These are phyloP conservation scores for Steinernema scapterisci DNA, from an alignment of 2,888 invertebrate genomes.

Conservation along the genomic window DNA sequence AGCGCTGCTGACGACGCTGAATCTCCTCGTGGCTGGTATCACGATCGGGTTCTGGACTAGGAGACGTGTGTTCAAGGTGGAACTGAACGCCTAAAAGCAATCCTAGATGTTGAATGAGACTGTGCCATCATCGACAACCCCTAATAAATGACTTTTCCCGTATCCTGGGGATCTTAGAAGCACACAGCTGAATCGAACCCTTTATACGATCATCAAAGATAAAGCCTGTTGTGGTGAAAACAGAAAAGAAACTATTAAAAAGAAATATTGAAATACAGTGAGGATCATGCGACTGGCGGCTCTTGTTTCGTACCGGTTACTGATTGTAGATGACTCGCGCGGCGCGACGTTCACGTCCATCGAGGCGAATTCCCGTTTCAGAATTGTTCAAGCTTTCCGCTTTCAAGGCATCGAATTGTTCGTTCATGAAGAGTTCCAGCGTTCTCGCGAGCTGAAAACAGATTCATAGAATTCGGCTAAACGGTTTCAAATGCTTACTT, in stretches of 20 bases:
- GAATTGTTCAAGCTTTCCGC: background rate
- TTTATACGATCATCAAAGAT: too few relatives aligned
- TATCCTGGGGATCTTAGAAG: too few relatives aligned
- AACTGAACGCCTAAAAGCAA: background rate
- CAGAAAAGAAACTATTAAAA: too few relatives aligned
- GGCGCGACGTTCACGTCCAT: background rate
- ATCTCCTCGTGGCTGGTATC: conserved; percentile 34
- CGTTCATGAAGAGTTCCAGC: conserved; percentile 1
- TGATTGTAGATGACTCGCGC: conserved; percentile 3
- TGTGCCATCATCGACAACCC: too few relatives aligned
- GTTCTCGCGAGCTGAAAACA: background rate
- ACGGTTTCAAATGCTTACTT: conserved; percentile 36
- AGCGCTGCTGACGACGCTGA: conserved; percentile 32
- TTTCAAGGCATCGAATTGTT: conserved; percentile 7
- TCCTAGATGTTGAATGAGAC: too few relatives aligned
- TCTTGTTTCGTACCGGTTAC: background rate
- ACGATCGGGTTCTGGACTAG: conserved; percentile 34
- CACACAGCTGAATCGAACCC: too few relatives aligned
- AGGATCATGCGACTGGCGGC: conserved; percentile 2
- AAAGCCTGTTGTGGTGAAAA: too few relatives aligned
- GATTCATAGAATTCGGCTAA: background rate
- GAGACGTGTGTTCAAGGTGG: conserved; percentile 26
- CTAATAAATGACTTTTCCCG: too few relatives aligned
- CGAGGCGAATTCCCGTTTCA: background rate
- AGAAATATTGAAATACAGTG: background rate